These are phyloP conservation scores for Timema cristinae DNA, from an alignment of 2,888 invertebrate species.

Conservation along the genomic window DNA sequence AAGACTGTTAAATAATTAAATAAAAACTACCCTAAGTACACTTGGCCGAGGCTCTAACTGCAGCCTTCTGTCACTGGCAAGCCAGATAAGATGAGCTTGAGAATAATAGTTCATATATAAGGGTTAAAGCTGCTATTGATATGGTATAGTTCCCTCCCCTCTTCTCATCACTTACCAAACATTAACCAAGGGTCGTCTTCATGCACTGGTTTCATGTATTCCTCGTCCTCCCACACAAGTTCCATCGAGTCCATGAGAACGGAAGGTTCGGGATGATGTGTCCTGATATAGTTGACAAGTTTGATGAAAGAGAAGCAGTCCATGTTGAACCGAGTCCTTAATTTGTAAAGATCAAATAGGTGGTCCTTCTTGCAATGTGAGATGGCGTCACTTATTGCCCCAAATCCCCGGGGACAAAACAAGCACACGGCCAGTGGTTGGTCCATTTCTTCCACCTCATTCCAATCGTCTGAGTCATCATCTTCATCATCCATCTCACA, in stretches of 20 bases:
- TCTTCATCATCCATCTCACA: conserved; percentile 35
- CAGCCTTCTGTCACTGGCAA: too few species aligned
- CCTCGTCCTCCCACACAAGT: conserved; percentile 68
- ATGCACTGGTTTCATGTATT: conserved; percentile 68
- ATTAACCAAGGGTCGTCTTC: conserved; percentile 78
- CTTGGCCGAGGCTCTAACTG: too few species aligned
- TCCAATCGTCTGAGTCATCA: conserved; percentile 51
- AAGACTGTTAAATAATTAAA: too few species aligned
- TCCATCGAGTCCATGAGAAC: conserved; percentile 51
- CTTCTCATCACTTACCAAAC: conserved; percentile 57
- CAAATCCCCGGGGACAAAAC: conserved; percentile 62
- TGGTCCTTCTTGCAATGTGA: conserved; percentile 64
- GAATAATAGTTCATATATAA: too few species aligned
- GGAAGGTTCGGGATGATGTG: conserved; percentile 55
- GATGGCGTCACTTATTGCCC: conserved; percentile 60
- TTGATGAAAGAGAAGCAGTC: conserved; percentile 63
- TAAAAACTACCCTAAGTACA: too few species aligned
- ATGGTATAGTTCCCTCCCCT: too few species aligned
- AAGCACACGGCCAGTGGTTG: conserved; percentile 57
- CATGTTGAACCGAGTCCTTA: conserved; percentile 68
- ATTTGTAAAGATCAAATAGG: conserved; percentile 58
- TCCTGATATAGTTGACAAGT: conserved; percentile 74
- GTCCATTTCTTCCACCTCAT: conserved; percentile 50
- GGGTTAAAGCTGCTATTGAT: too few species aligned
- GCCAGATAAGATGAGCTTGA: too few species aligned